Percentiles rank a stretch among this genome's conserved stretches.
Evolutionary conservation across 2,113 vertebrate genomes (phyloP).

Genomic region (Spermophilus dauricus): DNA sequence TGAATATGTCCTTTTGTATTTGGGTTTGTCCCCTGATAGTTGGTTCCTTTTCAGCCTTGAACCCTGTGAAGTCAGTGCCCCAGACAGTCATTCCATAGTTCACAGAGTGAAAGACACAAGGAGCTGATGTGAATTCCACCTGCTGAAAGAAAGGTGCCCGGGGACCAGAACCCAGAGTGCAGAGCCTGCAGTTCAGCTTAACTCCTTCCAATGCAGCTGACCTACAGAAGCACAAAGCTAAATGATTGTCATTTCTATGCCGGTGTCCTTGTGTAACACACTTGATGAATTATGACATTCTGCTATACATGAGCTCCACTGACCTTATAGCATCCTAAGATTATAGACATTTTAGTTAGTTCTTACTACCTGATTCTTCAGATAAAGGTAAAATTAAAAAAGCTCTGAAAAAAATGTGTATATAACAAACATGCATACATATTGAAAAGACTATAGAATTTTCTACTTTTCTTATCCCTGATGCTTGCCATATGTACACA

Average conservation of each 20-base stretch:
- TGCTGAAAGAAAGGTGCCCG: not conserved
- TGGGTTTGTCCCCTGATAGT: not conserved
- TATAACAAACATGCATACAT: no score
- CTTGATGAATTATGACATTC: not conserved
- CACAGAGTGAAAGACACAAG: not conserved
- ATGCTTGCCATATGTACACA: no score
- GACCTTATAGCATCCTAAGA: not conserved
- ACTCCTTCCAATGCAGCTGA: not conserved
- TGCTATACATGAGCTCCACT: not conserved
- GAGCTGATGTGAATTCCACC: not conserved
- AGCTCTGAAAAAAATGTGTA: no score
- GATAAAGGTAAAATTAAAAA: no score
- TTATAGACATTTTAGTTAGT: not conserved
- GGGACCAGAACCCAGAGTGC: not conserved
- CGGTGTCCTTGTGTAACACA: not conserved
- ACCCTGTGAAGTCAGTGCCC: not conserved
- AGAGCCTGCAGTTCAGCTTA: not conserved
- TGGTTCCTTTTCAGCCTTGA: not conserved
- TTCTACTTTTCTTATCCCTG: no score
- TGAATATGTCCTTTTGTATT: not conserved
- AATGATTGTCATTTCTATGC: not conserved
- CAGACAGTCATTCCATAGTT: not conserved
- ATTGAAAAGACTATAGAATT: no score
- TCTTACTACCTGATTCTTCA: not conserved
- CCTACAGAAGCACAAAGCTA: not conserved